These are phyloP conservation scores for Coelinius sp. DNA, from an alignment of 2,888 invertebrate genomes.

Conservation along the genomic window DNA sequence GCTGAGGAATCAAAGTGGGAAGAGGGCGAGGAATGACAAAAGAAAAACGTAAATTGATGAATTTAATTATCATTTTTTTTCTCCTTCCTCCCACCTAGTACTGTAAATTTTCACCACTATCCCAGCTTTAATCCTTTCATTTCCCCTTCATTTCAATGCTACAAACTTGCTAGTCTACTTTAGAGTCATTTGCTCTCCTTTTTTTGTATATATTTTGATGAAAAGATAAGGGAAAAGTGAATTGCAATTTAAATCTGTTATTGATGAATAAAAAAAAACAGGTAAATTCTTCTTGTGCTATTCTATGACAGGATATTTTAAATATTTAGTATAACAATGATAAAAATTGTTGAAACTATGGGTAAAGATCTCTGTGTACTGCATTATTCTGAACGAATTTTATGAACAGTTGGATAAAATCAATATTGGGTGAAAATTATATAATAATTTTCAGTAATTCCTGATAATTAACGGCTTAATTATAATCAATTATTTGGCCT, in stretches of 20 bases:
- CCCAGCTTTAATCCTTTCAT: neutral
- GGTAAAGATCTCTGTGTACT: slow-evolving; percentile 16
- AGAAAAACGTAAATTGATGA: neutral
- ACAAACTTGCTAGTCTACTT: neutral
- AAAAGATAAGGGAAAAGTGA: neutral
- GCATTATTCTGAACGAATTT: slow-evolving; percentile 4
- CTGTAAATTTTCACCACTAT: slow-evolving; percentile 4
- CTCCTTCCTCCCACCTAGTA: neutral
- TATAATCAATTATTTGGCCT: neutral
- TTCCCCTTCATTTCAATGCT: neutral
- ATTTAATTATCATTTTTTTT: neutral
- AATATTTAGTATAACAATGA: slow-evolving; percentile 8
- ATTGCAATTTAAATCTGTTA: neutral
- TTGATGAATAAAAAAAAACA: neutral
- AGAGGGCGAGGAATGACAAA: slow-evolving; percentile 83
- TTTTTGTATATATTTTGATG: neutral
- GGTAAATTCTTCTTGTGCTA: neutral
- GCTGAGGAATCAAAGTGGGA: slow-evolving; percentile 92
- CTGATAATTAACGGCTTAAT: slow-evolving; percentile 24
- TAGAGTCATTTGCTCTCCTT: neutral
- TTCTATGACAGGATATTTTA: slow-evolving; percentile 2
- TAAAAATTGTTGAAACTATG: neutral
- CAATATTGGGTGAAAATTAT: slow-evolving; percentile 12
- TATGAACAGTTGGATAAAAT: neutral
- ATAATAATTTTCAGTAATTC: neutral